Percentiles rank a stretch among this genome's conserved stretches.
Conservation (phyloP, 1,140 invertebrate genomes). For the Trinorchestia longiramus region DNA sequence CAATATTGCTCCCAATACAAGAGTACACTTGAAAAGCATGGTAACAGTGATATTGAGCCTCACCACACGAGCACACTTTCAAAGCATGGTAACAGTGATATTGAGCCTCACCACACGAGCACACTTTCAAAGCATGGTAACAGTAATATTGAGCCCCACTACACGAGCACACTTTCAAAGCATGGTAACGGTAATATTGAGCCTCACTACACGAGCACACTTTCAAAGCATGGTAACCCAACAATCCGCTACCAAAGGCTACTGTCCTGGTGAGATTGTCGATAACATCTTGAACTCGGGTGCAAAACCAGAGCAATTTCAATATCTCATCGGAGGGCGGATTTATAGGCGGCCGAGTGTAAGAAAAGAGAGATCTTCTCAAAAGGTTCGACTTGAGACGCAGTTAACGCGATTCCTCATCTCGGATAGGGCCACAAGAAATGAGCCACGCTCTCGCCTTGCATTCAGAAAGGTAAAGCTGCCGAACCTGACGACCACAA, state of each 20-base stretch:
- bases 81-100: too few relatives aligned
- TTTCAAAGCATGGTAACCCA: neutral
- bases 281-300: conserved; percentile 29
- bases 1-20: too few relatives aligned
- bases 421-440: conserved; percentile 39
- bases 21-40: too few relatives aligned
- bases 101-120: too few relatives aligned
- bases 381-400: conserved; percentile 47
- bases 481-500: conserved; percentile 6
- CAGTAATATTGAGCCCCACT: too few relatives aligned
- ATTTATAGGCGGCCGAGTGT: conserved; percentile 44
- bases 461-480: conserved; percentile 28
- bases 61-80: too few relatives aligned
- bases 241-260: neutral
- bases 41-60: too few relatives aligned
- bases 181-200: neutral
- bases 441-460: conserved; percentile 3
- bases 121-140: too few relatives aligned
- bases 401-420: conserved; percentile 54
- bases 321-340: conserved; percentile 48
- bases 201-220: neutral
- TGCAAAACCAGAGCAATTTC: conserved; percentile 54
- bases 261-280: neutral
- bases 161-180: neutral
- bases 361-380: conserved; percentile 51